phyloP scores from a whole-genome alignment of 2,113 vertebrate genomes.

The Sorex fumeus region DNA sequence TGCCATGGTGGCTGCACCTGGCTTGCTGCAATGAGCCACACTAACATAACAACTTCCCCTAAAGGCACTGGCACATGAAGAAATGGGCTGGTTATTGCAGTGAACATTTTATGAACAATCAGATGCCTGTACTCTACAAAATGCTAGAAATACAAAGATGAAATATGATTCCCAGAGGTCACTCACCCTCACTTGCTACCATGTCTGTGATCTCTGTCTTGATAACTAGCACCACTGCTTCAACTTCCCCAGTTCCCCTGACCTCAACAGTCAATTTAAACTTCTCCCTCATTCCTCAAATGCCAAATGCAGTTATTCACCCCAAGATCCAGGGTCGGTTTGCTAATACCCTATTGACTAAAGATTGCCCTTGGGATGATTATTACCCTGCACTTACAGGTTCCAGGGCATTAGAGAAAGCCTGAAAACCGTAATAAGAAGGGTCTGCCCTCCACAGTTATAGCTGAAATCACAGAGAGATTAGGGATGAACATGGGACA shows the following conservation, averaged over 20 bases:
- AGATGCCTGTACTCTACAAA: background rate
- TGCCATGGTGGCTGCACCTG: background rate
- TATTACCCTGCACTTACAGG: background rate
- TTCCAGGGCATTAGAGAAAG: background rate
- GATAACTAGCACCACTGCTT: background rate
- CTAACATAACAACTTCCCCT: background rate
- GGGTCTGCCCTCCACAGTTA: background rate
- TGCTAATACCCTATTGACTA: background rate
- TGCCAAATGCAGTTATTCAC: constrained; percentile 13
- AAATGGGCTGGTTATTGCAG: constrained; percentile 9
- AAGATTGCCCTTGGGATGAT: background rate
- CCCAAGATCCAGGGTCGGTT: background rate
- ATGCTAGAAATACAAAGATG: background rate
- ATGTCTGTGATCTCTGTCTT: background rate
- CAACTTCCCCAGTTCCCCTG: background rate
- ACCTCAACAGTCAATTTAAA: background rate
- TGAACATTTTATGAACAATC: background rate
- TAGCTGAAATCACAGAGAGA: background rate
- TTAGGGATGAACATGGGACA: background rate
- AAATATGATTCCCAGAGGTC: background rate
- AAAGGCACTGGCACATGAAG: background rate
- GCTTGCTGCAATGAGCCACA: constrained; percentile 39
- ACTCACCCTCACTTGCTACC: background rate
- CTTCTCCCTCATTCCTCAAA: background rate
- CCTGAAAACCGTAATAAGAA: background rate